Conservation (phyloP, 2,797 vertebrate genomes). For the Pyrocephalus nanus region DNA sequence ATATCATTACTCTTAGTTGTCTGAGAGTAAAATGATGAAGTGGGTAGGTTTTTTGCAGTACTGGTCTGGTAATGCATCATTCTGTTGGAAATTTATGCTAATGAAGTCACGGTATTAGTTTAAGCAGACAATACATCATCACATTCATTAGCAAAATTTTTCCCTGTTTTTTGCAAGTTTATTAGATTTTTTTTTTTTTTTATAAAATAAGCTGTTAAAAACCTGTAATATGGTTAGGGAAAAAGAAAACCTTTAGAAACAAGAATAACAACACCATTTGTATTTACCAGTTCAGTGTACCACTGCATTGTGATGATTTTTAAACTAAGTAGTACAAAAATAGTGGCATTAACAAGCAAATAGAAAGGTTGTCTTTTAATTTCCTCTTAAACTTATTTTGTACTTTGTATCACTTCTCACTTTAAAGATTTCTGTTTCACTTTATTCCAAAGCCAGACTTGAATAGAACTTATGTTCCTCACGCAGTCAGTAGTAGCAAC, state of each 20-base stretch:
- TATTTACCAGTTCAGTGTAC: neutral
- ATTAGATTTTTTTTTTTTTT: constrained; percentile 4
- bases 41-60: neutral
- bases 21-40: constrained; percentile 46
- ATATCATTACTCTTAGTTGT: constrained; percentile 21
- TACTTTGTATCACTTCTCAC: neutral
- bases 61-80: constrained; percentile 34
- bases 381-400: neutral
- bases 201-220: constrained; percentile 43
- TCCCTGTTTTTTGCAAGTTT: neutral
- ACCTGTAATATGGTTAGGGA: neutral
- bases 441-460: neutral
- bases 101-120: constrained; percentile 42
- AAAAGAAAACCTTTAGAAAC: neutral
- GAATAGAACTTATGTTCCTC: neutral
- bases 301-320: neutral
- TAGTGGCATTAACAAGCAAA: neutral
- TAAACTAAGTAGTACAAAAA: neutral
- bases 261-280: neutral
- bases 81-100: constrained; percentile 51
- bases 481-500: neutral
- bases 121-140: constrained; percentile 46
- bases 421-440: neutral
- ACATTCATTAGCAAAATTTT: neutral
- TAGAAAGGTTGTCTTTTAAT: neutral